Evolutionary conservation across 1,140 invertebrate species (phyloP), one percentile per base, ranked within the genome.

Genomic region (Trichonephila clavata): DNA sequence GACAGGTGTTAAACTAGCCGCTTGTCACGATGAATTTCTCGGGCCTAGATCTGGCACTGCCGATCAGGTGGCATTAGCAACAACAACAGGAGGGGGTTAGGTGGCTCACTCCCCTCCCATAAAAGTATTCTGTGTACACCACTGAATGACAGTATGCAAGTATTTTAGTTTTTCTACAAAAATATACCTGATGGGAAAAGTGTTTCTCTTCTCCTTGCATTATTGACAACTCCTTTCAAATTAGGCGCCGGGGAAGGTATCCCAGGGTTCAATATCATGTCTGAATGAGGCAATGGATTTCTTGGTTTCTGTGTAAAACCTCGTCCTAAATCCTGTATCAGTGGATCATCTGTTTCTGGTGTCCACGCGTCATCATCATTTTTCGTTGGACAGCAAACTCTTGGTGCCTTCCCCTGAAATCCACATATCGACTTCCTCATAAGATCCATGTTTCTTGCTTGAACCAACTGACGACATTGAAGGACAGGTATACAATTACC

Each of bases 351-450:
- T 13, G 81, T 57, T 10, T 50, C 50, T 5, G 8, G 20, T n/a
- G 43, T 50, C 13, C 50, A 50, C 0, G 43, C 2, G 20, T 83
- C 84, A 7, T 88, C 86, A 7, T 68, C 86, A 1, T 68, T 21
- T 10, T 20, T 50, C 4, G 1, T 27, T 5, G 86, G 61, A n/a
- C 86, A 88, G 13, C 86, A 88, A n/a, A 88, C 86, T 57, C 61
- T 88, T 2, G 86, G 86, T 4, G 63, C 86, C n/a, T 71, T 88
- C 21, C 63, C 86, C 50, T 88, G 63, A 14, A 65, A 71, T 16
- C 86, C 63, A 71, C 86, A 88, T 8, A 88, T 43, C 2, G 86
- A 65, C 20, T 57, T 65, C 32, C 86, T 65, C 61, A 88, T 24
- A 16, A 71, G 32, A 10, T 61, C 32, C 60, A 88, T n/a, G 27